phyloP scores from a whole-genome alignment of 92 coral and sea anemone species.

The Siderastrea siderea region DNA sequence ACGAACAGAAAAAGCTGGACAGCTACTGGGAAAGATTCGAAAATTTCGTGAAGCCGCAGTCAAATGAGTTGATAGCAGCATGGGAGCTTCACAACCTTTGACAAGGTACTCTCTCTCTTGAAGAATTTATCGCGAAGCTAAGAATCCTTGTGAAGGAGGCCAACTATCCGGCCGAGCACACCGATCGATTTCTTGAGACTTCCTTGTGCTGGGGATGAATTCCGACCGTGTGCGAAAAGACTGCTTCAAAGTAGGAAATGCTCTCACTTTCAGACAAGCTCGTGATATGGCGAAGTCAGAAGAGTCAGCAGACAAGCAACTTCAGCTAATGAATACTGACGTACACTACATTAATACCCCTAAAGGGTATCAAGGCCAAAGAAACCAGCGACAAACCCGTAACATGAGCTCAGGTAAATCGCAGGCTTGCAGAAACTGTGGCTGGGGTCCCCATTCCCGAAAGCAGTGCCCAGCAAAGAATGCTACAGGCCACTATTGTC shows the following conservation, averaged over 20 bases:
- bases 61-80: constrained; percentile 68
- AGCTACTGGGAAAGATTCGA: constrained; percentile 60
- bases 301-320: constrained; percentile 55
- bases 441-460: constrained; percentile 40
- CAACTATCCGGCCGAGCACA: constrained; percentile 51
- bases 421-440: constrained; percentile 44
- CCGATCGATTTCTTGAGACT: constrained; percentile 59
- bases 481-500: constrained; percentile 45
- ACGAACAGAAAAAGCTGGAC: constrained; percentile 31
- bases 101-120: constrained; percentile 57
- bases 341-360: neutral
- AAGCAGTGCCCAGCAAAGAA: constrained; percentile 53
- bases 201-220: constrained; percentile 61
- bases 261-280: constrained; percentile 45
- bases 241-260: constrained; percentile 61
- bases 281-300: constrained; percentile 58
- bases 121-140: constrained; percentile 65
- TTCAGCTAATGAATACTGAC: constrained; percentile 16
- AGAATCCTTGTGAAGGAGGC: constrained; percentile 59
- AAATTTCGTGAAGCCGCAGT: constrained; percentile 59
- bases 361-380: neutral
- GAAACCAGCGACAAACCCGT: neutral
- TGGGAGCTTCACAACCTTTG: constrained; percentile 60
- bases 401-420: neutral
- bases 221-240: constrained; percentile 45